phyloP scores from a whole-genome alignment of 2,113 vertebrate genomes.

The Bucco capensis region DNA sequence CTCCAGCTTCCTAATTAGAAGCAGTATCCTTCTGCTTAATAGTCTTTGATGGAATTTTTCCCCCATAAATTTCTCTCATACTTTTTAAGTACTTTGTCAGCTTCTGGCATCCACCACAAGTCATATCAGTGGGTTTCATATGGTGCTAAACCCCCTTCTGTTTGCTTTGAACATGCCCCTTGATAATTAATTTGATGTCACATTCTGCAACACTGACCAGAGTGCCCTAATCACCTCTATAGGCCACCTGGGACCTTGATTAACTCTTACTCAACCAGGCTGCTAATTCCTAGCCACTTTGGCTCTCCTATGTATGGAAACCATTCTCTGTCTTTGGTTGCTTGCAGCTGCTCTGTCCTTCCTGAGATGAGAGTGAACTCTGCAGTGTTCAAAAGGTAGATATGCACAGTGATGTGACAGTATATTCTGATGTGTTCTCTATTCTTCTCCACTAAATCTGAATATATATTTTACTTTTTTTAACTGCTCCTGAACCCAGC shows the following conservation, averaged over 20 bases:
- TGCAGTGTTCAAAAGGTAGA: neutral
- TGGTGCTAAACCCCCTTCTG: neutral
- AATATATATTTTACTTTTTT: neutral
- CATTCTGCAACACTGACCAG: neutral
- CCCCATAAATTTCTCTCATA: neutral
- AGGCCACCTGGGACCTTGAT: accelerated
- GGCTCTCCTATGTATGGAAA: neutral
- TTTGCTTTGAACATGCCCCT: neutral
- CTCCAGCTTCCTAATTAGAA: neutral
- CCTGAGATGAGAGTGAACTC: neutral
- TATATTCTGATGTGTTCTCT: neutral
- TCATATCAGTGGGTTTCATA: neutral
- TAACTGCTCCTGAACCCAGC: neutral
- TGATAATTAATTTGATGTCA: neutral
- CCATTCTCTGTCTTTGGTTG: neutral
- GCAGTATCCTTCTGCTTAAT: neutral
- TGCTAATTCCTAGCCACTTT: neutral
- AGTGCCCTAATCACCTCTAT: neutral
- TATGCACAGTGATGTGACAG: neutral
- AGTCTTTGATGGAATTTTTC: neutral
- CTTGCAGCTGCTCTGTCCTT: neutral
- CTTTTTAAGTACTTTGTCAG: neutral
- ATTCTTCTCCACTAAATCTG: neutral
- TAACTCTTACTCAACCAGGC: neutral
- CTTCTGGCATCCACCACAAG: neutral